Percentiles rank a stretch among this genome's conserved stretches.
Evolutionary conservation across 2,888 invertebrate species (phyloP).

Genomic region (Macrophya alboannulata): DNA sequence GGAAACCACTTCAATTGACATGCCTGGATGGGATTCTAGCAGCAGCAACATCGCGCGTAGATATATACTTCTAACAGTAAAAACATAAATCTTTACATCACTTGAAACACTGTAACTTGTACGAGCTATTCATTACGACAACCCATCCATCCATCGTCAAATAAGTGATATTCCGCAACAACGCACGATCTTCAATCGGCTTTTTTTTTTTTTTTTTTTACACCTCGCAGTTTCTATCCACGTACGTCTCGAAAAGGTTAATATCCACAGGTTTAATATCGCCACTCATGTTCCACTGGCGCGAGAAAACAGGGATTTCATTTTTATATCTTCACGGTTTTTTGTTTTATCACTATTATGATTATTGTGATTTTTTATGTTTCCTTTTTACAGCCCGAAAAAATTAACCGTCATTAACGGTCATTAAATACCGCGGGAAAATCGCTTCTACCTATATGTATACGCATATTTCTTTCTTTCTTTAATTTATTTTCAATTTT

Average conservation of each 20-base stretch:
- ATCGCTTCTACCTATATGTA: not conserved
- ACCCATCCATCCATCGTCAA: not conserved
- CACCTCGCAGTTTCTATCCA: not conserved
- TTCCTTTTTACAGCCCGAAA: not conserved
- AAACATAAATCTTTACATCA: constrained; percentile 1
- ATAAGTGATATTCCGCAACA: not conserved
- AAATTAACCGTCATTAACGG: constrained; percentile 4
- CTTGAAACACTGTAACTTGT: not conserved
- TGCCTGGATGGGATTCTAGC: not conserved
- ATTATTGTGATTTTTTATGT: not conserved
- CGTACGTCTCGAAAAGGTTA: constrained; percentile 19
- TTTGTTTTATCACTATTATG: not conserved
- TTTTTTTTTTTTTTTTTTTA: not conserved
- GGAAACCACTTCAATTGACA: constrained; percentile 5
- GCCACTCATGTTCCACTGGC: not conserved
- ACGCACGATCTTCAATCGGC: not conserved
- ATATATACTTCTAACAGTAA: not conserved
- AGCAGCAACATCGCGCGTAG: not conserved
- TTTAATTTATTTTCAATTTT: not conserved
- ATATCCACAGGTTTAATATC: not conserved
- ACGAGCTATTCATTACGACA: not conserved
- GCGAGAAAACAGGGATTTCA: not conserved
- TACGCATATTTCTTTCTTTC: not conserved
- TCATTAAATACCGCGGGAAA: constrained; percentile 2
- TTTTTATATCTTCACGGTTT: not conserved